A percentile compares a stretch with the other conserved stretches of the same genome.
These are phyloP conservation scores for Byasa hedistus DNA, from an alignment of 2,888 invertebrate species.

Conservation along the genomic window DNA sequence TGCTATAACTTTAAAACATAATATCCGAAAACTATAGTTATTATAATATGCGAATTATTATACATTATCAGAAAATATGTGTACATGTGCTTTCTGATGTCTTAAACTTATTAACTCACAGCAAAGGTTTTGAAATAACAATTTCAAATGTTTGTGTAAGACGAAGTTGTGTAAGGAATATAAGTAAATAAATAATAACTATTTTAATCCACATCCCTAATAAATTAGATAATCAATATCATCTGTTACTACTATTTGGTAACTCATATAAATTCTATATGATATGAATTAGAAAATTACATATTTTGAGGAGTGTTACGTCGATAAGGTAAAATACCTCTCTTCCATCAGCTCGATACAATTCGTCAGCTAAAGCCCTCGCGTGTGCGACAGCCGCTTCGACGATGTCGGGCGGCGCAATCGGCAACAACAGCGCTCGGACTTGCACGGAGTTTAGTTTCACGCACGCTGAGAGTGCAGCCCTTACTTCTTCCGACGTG, in stretches of 20 bases:
- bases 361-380: conserved; percentile 93
- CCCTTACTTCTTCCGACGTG: conserved; percentile 90
- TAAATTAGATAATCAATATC: too few species aligned
- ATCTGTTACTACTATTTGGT: too few species aligned
- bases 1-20: background rate
- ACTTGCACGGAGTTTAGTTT: conserved; percentile 98
- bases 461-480: conserved; percentile 95
- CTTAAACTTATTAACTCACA: too few species aligned
- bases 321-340: conserved; percentile 74
- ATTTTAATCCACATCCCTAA: too few species aligned
- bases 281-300: background rate
- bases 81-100: too few species aligned
- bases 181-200: too few species aligned
- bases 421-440: conserved; percentile 85
- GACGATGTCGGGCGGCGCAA: conserved; percentile 79
- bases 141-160: too few species aligned
- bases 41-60: too few species aligned
- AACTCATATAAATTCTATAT: background rate
- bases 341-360: conserved; percentile 93
- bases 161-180: too few species aligned
- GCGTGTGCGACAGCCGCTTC: conserved; percentile 88
- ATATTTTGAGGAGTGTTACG: background rate
- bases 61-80: too few species aligned
- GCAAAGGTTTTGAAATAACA: too few species aligned
- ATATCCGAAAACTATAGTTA: background rate